phyloP scores from a whole-genome alignment of 1,140 invertebrate species.

The Drosophila tsacasi region DNA sequence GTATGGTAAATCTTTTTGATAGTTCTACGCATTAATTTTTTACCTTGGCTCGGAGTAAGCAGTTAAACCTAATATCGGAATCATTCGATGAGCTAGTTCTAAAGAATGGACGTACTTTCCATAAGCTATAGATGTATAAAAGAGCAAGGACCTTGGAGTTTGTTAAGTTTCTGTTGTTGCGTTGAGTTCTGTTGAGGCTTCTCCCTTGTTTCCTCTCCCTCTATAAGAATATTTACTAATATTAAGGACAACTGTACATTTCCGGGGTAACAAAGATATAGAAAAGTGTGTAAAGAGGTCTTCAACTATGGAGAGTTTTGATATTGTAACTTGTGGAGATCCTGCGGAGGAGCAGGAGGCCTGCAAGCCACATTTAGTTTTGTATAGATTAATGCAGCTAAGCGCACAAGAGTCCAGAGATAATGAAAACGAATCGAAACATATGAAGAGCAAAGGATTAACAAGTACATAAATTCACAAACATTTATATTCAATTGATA shows the following conservation, averaged over 20 bases:
- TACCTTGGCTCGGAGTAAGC: constrained; percentile 53
- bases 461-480: constrained; percentile 44
- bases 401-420: constrained; percentile 75
- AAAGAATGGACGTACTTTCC: constrained; percentile 32
- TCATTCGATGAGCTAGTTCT: constrained; percentile 8
- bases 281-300: constrained; percentile 19
- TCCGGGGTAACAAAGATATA: constrained; percentile 19
- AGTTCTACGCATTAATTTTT: constrained; percentile 44
- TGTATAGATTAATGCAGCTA: constrained; percentile 72
- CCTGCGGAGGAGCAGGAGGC: constrained; percentile 46
- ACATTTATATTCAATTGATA: constrained; percentile 60
- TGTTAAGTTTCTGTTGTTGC: constrained; percentile 50
- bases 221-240: constrained; percentile 10
- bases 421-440: constrained; percentile 21
- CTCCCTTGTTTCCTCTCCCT: constrained; percentile 19
- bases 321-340: constrained; percentile 70
- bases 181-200: constrained; percentile 16
- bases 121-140: constrained; percentile 42
- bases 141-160: constrained; percentile 29
- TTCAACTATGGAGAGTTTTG: constrained; percentile 63
- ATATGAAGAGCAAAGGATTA: constrained; percentile 34
- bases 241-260: constrained; percentile 28
- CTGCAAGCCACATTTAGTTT: constrained; percentile 63
- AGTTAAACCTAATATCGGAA: constrained; percentile 19
- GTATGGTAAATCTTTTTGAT: constrained; percentile 59